A percentile compares a stretch with the other conserved stretches of the same genome.
Evolutionary conservation across 1,140 invertebrate genomes (phyloP).

Genomic region (Zaprionus davidi): DNA sequence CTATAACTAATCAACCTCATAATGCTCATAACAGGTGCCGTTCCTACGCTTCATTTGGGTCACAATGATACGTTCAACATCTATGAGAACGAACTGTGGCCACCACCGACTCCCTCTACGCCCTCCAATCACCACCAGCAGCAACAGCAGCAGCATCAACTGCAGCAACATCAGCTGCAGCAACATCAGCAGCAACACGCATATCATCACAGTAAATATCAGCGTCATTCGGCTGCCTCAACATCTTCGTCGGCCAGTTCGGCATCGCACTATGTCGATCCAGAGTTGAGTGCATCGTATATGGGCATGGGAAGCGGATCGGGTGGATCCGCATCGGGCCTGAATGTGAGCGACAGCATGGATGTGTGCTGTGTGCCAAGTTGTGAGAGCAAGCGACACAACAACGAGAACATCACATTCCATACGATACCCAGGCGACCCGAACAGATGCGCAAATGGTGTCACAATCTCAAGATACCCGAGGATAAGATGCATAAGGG

Average conservation of each 20-base stretch:
- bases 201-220: conserved; percentile 59
- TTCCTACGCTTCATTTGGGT: conserved; percentile 75
- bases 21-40: conserved; percentile 53
- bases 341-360: conserved; percentile 68
- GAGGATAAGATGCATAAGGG: conserved; percentile 78
- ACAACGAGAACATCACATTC: conserved; percentile 78
- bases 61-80: conserved; percentile 80
- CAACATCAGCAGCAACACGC: conserved; percentile 42
- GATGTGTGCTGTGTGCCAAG: conserved; percentile 77
- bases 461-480: conserved; percentile 75
- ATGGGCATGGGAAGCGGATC: conserved; percentile 38
- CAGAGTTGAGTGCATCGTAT: conserved; percentile 56
- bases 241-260: conserved; percentile 73
- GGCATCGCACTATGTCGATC: conserved; percentile 65
- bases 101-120: conserved; percentile 59
- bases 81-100: conserved; percentile 79
- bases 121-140: conserved; percentile 33
- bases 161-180: conserved; percentile 39
- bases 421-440: conserved; percentile 78
- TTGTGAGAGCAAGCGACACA: conserved; percentile 77
- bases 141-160: conserved; percentile 32
- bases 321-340: conserved; percentile 27
- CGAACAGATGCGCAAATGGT: conserved; percentile 80
- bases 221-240: conserved; percentile 66
- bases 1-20: not conserved